These are phyloP conservation scores for Crotalus tigris DNA, from an alignment of 2,113 vertebrate species.

Conservation along the genomic window DNA sequence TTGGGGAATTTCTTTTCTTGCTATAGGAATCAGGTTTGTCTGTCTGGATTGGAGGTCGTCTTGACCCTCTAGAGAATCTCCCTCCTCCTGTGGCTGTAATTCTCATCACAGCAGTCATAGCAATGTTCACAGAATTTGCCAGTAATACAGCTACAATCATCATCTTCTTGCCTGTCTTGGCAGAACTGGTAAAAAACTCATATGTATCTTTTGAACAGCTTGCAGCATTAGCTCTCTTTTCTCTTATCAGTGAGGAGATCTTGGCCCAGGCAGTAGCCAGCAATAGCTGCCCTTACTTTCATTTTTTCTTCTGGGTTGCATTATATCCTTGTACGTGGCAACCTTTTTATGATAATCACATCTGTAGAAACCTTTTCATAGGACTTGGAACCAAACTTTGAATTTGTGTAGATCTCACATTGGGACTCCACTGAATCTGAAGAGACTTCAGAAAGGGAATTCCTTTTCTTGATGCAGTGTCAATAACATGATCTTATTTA, in stretches of 20 bases:
- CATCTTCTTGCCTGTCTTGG: constrained; percentile 91
- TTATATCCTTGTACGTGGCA: neutral
- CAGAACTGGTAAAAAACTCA: constrained; percentile 83
- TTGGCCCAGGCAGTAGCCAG: neutral
- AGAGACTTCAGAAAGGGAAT: neutral
- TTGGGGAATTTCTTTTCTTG: constrained; percentile 1
- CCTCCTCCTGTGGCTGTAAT: constrained; percentile 82
- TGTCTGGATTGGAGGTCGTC: constrained; percentile 85
- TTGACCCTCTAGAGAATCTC: constrained; percentile 84
- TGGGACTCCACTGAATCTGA: neutral
- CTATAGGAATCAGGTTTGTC: constrained; percentile 91
- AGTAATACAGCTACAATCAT: constrained; percentile 97
- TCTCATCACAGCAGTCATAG: constrained; percentile 83
- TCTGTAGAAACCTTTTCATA: neutral
- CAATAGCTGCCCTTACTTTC: neutral
- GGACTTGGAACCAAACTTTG: neutral
- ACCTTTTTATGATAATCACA: neutral
- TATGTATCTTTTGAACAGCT: neutral
- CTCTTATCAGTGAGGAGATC: neutral
- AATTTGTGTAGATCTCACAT: neutral
- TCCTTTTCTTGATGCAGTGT: neutral
- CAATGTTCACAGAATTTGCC: constrained; percentile 94
- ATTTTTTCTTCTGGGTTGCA: neutral
- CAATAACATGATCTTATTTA: neutral
- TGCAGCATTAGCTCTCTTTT: neutral